Evolutionary conservation across 1,140 invertebrate genomes (phyloP), one percentile per base, ranked within the genome.

Genomic region (Scaptodrosophila lebanonensis): DNA sequence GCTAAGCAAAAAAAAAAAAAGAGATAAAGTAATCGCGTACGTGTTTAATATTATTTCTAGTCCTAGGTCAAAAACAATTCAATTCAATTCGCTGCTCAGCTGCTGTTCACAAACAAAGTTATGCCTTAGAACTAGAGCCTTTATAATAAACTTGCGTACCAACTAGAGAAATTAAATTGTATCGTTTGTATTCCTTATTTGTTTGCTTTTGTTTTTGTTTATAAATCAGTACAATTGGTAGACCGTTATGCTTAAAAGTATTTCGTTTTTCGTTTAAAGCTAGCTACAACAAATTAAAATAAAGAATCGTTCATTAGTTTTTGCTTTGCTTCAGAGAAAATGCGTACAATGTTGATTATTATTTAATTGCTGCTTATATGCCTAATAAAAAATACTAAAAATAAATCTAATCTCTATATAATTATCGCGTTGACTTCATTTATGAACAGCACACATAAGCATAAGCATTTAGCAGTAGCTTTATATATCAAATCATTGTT

Each of bases 1-100:
- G 69, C 47, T 66, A 75, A 64, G 45, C 22, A 63, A 75, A 82
- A 77, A 69, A 77, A 75, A 44, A 27, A 42, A n/a, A n/a, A n/a
- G n/a, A n/a, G n/a, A 8, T 33, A 42, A 48, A 69, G 47, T 48
- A 43, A 36, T 30, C 25, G 40, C 42, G 50, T 48, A 52, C 27
- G n/a, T 27, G 20, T 18, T 45, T 43, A 62, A 12, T 43, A 22
- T 30, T 18, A 47, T 22, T 54, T n/a, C n/a, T n/a, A n/a, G n/a
- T n/a, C n/a, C n/a, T n/a, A n/a, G n/a, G n/a, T n/a, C n/a, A n/a
- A n/a, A n/a, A n/a, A n/a, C 12, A 33, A 9, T 1, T 8, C 4
- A 13, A n/a, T n/a, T 13, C 8, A 22, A n/a, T 29, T 43, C 22
- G 22, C 8, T 25, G 22, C 22, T 29, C n/a, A 59, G 53, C 58